Evolutionary conservation across 2,888 invertebrate genomes (phyloP), one percentile per base, ranked within the genome.

Genomic region (Busseola fusca): DNA sequence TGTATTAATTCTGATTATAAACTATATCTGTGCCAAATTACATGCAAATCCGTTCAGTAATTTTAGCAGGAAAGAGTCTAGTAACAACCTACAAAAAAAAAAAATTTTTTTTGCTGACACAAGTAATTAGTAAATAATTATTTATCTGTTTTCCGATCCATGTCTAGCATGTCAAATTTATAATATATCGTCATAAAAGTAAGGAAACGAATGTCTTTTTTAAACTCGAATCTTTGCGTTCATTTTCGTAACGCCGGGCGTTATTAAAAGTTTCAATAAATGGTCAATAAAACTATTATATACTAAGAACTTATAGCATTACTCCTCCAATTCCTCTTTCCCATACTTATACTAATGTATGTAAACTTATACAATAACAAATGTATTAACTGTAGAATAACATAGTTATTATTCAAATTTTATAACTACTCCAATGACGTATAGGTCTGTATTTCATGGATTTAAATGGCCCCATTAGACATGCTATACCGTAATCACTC

Each of bases 391-490:
- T n/a, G 64, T 21, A 34, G 16, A 64, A 76, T 14, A 65, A 72
- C 57, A 72, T 52, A 58, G 72, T 68, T 69, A 73, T 78, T 82
- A 82, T 83, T 84, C 63, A 81, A 80, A 80, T 76, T 72, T 74
- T 69, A 81, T 79, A 75, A 73, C 74, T 40, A 70, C 54, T 64
- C 52, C 7, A 56, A 62, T 63, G 70, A 67, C 21, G 60, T 37
- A 67, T 18, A 4, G 12, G 21, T 42, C 37, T 42, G 25, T 63
- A 56, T 69, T 69, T 62, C 64, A 68, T 48, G 56, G 65, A 59
- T 72, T 76, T 72, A 65, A 68, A 34, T 50, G 58, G 30, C 45
- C 16, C 68, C 3, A 54, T 59, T 63, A 50, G 30, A 76, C 76
- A 78, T 80, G 80, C 76, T 78, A 78, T 54, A 54, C 12, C 1